Evolutionary conservation across 2,888 invertebrate species (phyloP).

Genomic region (Dasysyrphus albostriatus): DNA sequence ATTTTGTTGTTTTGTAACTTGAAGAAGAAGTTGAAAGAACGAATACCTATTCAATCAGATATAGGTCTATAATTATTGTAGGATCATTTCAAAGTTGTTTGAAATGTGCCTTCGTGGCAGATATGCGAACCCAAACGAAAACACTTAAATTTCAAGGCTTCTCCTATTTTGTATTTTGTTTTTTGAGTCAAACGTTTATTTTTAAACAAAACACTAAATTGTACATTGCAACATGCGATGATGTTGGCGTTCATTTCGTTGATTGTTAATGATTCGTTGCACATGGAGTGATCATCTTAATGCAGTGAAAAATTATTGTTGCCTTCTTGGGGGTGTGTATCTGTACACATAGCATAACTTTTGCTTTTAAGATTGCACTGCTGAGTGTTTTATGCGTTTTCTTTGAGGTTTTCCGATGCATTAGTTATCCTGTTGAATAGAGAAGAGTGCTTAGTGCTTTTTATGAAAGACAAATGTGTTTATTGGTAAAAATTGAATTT

Average conservation of each 20-base stretch:
- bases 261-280: conserved; percentile 32
- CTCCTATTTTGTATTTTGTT: neutral
- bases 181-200: conserved; percentile 25
- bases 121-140: conserved; percentile 31
- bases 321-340: conserved; percentile 7
- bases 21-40: conserved; percentile 1
- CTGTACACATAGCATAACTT: neutral
- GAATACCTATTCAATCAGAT: conserved; percentile 59
- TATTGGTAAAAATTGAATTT: neutral
- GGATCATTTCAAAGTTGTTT: conserved; percentile 47
- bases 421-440: neutral
- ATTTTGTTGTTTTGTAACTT: conserved; percentile 4
- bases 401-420: conserved; percentile 33
- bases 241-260: conserved; percentile 10
- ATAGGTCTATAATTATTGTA: conserved; percentile 49
- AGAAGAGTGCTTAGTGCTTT: neutral
- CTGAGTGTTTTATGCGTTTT: conserved; percentile 17
- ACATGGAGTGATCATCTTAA: conserved; percentile 24
- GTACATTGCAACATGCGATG: conserved; percentile 21
- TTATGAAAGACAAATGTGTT: neutral
- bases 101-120: conserved; percentile 27
- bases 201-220: conserved; percentile 22
- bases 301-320: conserved; percentile 26
- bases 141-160: conserved; percentile 34
- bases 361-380: conserved; percentile 31